A percentile compares a stretch with the other conserved stretches of the same genome.
phyloP scores from a whole-genome alignment of 2,113 vertebrate species.

The Speoplatyrhinus poulsoni region DNA sequence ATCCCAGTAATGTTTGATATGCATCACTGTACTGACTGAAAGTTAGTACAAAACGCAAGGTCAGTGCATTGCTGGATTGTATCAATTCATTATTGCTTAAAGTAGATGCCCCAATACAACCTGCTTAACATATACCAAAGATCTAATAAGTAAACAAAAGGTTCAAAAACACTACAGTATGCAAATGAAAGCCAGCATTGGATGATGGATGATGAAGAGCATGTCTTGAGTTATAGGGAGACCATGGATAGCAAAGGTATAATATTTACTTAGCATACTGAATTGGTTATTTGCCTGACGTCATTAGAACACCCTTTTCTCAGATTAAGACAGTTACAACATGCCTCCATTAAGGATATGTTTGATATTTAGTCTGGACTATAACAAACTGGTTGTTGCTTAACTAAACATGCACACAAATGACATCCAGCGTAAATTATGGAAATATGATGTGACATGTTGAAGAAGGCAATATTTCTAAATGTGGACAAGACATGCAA shows the following conservation, averaged over 20 bases:
- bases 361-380: slow-evolving; percentile 14
- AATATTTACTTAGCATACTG: slow-evolving; percentile 5
- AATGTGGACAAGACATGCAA: slow-evolving; percentile 38
- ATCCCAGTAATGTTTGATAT: not conserved
- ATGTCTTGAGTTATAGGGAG: slow-evolving; percentile 23
- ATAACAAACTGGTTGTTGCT: slow-evolving; percentile 14
- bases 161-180: too few species aligned
- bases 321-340: slow-evolving; percentile 8
- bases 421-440: slow-evolving; percentile 24
- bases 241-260: not conserved
- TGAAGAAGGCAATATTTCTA: slow-evolving; percentile 60
- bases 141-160: too few species aligned
- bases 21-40: not conserved
- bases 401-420: slow-evolving; percentile 51
- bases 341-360: slow-evolving; percentile 1
- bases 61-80: slow-evolving; percentile 27
- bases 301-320: slow-evolving; percentile 25
- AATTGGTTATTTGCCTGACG: slow-evolving; percentile 6
- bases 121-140: not conserved
- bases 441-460: slow-evolving; percentile 7
- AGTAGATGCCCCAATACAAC: slow-evolving; percentile 1
- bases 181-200: slow-evolving; percentile 29
- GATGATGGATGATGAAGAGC: slow-evolving; percentile 2
- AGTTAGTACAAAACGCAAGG: not conserved
- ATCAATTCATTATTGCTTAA: slow-evolving; percentile 62